These are phyloP conservation scores for Orchesellides sinensis DNA, from an alignment of 2,888 invertebrate species.

Conservation along the genomic window DNA sequence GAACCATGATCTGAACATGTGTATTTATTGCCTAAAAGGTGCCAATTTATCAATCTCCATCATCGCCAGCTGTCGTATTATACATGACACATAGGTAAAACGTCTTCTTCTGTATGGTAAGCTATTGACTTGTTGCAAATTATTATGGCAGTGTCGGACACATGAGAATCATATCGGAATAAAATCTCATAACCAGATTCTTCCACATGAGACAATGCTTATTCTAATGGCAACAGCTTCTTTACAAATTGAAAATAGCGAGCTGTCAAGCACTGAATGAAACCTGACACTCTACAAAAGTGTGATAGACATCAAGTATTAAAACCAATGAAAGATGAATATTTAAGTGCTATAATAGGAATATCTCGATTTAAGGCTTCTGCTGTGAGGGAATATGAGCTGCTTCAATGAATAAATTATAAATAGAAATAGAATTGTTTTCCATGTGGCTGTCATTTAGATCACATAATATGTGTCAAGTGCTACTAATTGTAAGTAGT, in stretches of 20 bases:
- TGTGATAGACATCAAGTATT: constrained; percentile 32
- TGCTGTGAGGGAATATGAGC: constrained; percentile 12
- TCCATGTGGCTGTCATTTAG: constrained; percentile 38
- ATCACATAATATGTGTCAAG: constrained; percentile 27
- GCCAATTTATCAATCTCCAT: constrained; percentile 52
- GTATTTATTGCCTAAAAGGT: constrained; percentile 34
- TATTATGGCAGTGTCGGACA: constrained; percentile 34
- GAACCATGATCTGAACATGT: neutral
- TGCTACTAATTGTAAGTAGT: neutral
- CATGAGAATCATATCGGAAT: constrained; percentile 35
- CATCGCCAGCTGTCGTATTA: constrained; percentile 10
- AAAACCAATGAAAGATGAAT: neutral
- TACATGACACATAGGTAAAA: neutral
- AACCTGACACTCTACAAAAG: constrained; percentile 53
- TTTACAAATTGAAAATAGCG: constrained; percentile 49
- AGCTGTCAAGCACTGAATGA: constrained; percentile 55
- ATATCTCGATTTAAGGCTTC: constrained; percentile 56
- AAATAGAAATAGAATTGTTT: constrained; percentile 28
- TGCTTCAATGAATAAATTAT: neutral
- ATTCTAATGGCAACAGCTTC: constrained; percentile 41
- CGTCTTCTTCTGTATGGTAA: neutral
- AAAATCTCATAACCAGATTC: constrained; percentile 43
- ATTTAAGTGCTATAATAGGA: constrained; percentile 43
- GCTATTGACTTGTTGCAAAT: constrained; percentile 50
- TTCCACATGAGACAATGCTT: constrained; percentile 42